phyloP scores from a whole-genome alignment of 37 sponge, comb jelly and placozoan genomes.

The Diacarnus erythraeanus region DNA sequence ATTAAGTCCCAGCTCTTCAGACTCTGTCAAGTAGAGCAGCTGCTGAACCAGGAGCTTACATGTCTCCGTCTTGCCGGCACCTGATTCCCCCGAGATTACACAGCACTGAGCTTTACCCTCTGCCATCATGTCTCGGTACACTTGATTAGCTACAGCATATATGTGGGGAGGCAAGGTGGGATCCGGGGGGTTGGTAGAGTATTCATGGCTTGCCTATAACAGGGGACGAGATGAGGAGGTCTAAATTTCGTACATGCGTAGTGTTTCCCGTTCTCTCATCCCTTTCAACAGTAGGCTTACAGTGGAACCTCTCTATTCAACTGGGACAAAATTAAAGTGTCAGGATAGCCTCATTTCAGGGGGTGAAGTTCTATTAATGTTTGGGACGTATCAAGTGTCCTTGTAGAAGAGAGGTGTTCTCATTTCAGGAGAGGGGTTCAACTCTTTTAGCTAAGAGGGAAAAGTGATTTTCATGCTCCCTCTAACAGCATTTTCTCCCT shows the following conservation, averaged over 20 bases:
- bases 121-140: slow-evolving; percentile 64
- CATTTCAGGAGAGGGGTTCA: neutral
- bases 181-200: neutral
- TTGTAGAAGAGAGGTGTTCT: too few species aligned
- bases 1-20: slow-evolving; percentile 47
- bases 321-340: too few species aligned
- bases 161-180: slow-evolving; percentile 68
- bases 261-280: too few species aligned
- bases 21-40: slow-evolving; percentile 58
- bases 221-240: neutral
- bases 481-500: too few species aligned
- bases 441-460: too few species aligned
- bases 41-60: slow-evolving; percentile 73
- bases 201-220: slow-evolving; percentile 14
- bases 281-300: too few species aligned
- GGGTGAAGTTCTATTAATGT: too few species aligned
- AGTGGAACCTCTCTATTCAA: too few species aligned
- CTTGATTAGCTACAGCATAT: slow-evolving; percentile 64
- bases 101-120: slow-evolving; percentile 65
- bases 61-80: slow-evolving; percentile 86
- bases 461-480: too few species aligned
- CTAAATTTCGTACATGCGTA: too few species aligned
- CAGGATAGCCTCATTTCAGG: too few species aligned
- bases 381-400: too few species aligned
- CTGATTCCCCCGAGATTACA: slow-evolving; percentile 80